Conservation (phyloP, 2,888 invertebrate genomes). For the Euphydryas editha region DNA sequence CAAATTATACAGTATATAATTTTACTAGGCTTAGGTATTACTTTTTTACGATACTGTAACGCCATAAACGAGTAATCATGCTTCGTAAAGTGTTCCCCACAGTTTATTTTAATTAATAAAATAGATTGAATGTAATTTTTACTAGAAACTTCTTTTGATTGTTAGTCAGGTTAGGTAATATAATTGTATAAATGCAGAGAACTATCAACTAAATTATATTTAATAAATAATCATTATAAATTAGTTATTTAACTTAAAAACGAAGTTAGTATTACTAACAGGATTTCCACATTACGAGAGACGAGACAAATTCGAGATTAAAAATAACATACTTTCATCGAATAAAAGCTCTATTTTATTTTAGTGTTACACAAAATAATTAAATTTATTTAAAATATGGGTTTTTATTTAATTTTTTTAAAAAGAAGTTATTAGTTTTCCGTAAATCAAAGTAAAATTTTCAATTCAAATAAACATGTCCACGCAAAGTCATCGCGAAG, state of each 20-base stretch:
- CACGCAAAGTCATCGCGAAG: constrained; percentile 47
- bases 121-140: not conserved
- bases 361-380: no score
- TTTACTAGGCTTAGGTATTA: not conserved
- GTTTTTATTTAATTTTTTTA: no score
- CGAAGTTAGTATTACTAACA: no score
- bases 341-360: no score
- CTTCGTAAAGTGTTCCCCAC: constrained; percentile 29
- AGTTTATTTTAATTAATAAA: constrained; percentile 1
- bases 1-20: constrained; percentile 4
- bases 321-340: no score
- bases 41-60: not conserved
- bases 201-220: no score
- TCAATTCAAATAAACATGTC: constrained; percentile 48
- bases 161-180: no score
- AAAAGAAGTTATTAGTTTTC: not conserved
- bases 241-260: no score
- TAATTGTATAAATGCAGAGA: no score
- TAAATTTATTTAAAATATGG: not conserved
- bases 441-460: not conserved
- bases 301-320: no score
- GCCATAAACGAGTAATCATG: constrained; percentile 3
- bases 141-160: not conserved
- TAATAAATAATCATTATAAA: no score
- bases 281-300: no score